Conservation (phyloP, 2,113 vertebrate genomes). For the Malurus melanocephalus region DNA sequence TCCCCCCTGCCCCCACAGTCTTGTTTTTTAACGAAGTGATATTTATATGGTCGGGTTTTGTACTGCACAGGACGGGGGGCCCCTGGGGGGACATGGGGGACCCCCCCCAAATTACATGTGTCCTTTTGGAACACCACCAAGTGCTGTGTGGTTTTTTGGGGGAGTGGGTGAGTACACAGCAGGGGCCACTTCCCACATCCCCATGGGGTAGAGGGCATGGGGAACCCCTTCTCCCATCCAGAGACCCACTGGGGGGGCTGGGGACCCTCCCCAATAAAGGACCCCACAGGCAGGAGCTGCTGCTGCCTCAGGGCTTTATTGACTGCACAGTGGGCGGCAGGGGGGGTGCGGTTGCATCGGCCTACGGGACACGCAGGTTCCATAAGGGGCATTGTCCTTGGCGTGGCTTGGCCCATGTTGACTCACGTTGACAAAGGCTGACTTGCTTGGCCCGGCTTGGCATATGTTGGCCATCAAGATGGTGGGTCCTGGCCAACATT, state of each 20-base stretch:
- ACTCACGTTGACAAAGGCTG: accelerated
- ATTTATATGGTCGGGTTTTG: not conserved
- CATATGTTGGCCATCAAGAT: too few relatives aligned
- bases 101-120: not conserved
- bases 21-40: not conserved
- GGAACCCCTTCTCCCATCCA: not conserved
- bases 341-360: accelerated
- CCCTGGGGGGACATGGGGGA: not conserved
- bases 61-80: not conserved
- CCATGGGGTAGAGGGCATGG: too few relatives aligned
- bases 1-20: not conserved
- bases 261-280: not conserved
- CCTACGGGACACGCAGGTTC: accelerated
- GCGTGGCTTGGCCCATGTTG: accelerated
- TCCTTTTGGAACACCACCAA: not conserved
- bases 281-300: not conserved
- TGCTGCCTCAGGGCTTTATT: not conserved
- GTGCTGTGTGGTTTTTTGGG: not conserved
- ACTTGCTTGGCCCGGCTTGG: accelerated
- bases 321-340: not conserved
- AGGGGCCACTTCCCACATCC: not conserved
- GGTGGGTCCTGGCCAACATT: too few relatives aligned
- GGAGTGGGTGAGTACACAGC: accelerated
- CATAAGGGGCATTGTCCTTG: accelerated
- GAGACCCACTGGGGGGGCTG: too few relatives aligned